These are phyloP conservation scores for Periparus ater DNA, from an alignment of 2,797 vertebrate genomes.

Conservation along the genomic window DNA sequence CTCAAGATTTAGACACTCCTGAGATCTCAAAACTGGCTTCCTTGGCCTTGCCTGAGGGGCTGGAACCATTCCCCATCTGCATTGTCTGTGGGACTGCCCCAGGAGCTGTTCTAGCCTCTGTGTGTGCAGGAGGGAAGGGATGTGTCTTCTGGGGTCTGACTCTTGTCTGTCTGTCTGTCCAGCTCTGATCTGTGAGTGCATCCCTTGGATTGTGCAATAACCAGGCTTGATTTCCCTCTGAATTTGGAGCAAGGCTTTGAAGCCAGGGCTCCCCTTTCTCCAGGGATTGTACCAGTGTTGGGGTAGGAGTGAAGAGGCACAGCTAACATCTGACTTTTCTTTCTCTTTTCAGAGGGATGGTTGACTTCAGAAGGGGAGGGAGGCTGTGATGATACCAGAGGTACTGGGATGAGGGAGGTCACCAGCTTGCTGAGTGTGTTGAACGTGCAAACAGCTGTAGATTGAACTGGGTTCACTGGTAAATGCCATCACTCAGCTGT, in stretches of 20 bases:
- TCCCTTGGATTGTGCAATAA: not conserved
- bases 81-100: not conserved
- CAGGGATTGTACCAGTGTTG: not conserved
- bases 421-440: not conserved
- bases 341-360: not conserved
- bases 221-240: accelerated
- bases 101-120: not conserved
- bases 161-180: not conserved
- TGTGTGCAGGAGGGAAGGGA: not conserved
- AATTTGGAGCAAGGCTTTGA: not conserved
- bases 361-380: not conserved
- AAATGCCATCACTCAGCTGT: not conserved
- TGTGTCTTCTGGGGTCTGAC: not conserved
- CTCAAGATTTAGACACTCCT: not conserved
- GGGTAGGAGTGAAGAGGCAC: not conserved
- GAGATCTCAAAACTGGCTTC: not conserved
- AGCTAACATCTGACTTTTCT: not conserved
- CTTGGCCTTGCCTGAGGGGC: not conserved
- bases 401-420: not conserved
- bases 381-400: not conserved
- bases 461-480: not conserved
- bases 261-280: not conserved
- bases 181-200: not conserved
- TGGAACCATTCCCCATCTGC: not conserved
- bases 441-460: accelerated